Base-by-base conservation (phyloP, 2,888 invertebrate species). In the Lasiommata megera region DNA sequence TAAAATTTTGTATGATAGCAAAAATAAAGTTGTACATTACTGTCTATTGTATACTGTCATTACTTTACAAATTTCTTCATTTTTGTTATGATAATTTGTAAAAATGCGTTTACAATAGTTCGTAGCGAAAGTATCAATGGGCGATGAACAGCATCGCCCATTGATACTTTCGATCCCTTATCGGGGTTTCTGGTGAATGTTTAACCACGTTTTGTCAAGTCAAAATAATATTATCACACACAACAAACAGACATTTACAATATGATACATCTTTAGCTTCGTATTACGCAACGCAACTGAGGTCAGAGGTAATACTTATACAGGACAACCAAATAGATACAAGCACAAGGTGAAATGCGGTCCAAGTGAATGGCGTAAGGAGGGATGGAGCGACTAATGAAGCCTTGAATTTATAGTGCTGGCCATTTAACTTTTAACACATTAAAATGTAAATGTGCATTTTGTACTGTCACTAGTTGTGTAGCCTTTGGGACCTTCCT, bases 281-380 rank as follows among this genome's bases (percentile, higher is more conserved):
- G 51, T 18, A 38, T 52, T 50, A 46, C 44, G 31, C 29, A 43
- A 54, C 50, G 44, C 54, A 51, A 47, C 28, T 56, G 56, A 56
- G 56, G 56, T 56, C 56, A 36, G 41, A 50, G 50, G 56, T 50
- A 50, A 50, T 62, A 29, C 51, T 37, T 50, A 48, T 56, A 46
- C 58, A 62, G 64, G 60, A 65, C 64, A 64, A 52, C 52, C 41
- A 54, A 58, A 43, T 56, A 47, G 56, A 51, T 56, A 60, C 63
- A 76, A 77, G 76, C 74, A 76, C 85, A 85, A 85, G 86, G 86
- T 84, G 80, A 86, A 84, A 82, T 84, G 82, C 77, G 71, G 76
- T 72, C 77, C 73, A 73, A 85, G 85, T 85, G 85, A 84, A 83
- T 69, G 85, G 84, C 77, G 48, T 12, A 41, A 34, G 36, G 41